Evolutionary conservation across 2,797 vertebrate species (phyloP), one percentile per base, ranked within the genome.

Genomic region (Rhinophrynus dorsalis): DNA sequence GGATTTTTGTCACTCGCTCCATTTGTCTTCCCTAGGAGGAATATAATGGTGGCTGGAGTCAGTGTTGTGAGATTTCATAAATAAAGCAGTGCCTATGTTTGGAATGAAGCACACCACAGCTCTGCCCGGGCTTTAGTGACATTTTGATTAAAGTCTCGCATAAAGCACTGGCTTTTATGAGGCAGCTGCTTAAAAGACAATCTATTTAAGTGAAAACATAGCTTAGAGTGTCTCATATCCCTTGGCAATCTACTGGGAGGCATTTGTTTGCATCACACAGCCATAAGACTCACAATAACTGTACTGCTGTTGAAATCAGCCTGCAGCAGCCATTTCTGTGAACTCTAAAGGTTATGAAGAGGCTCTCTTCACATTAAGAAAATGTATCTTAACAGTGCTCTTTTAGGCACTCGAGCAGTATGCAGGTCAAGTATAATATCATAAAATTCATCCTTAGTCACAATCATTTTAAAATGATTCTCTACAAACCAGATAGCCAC

Each of bases 11-110:
- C 84, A 79, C 51, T 69, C 68, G 30, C 65, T 74, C 79, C 9
- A 83, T 84, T 75, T 74, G 81, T 85, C 82, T 83, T 77, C 76
- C 58, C 75, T 82, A 84, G 83, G 75, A 44, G 33, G 75, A 75
- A 75, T 78, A 78, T 79, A 82, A 84, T 32, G 29, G 78, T 55
- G 69, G 75, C 68, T 75, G 48, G 59, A 74, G 64, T 76, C 1
- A 0, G 76, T 33, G 48, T 0, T n/a, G 75, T 54, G 75, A 68
- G 60, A 79, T 77, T 76, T 83, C 82, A 84, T 74, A 85, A 81
- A 81, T 52, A 81, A 70, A 63, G 27, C 67, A 78, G 1, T 71
- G 56, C 70, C 79, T 76, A 32, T 52, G 51, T 76, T 80, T 76
- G 74, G 76, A 80, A 80, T 59, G 74, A 86, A 81, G 74, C 76